These are phyloP conservation scores for Eumaeus atala DNA, from an alignment of 1,140 invertebrate genomes.

Conservation along the genomic window DNA sequence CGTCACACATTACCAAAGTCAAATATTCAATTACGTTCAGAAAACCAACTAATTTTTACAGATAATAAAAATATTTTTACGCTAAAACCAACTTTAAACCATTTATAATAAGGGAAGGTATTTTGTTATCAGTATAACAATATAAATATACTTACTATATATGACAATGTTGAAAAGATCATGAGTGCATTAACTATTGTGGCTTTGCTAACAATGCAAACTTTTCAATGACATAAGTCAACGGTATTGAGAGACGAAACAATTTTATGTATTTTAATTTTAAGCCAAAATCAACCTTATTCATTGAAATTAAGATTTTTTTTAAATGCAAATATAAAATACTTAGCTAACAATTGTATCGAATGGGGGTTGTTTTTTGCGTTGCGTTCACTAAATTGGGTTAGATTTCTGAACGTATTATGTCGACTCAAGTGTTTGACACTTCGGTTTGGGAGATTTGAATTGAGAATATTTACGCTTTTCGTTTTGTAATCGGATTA, in stretches of 20 bases:
- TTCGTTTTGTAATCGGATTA: conserved; percentile 48
- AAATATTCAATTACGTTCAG: conserved; percentile 63
- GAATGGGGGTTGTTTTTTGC: conserved; percentile 26
- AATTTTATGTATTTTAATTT: conserved; percentile 10
- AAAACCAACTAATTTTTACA: conserved; percentile 22
- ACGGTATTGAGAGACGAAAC: conserved; percentile 38
- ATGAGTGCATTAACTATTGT: conserved; percentile 67
- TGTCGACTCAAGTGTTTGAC: conserved; percentile 40
- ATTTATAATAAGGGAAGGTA: conserved; percentile 11
- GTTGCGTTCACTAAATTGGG: conserved; percentile 53
- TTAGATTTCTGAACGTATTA: conserved; percentile 42
- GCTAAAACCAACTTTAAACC: conserved; percentile 19
- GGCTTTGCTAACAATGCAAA: conserved; percentile 32
- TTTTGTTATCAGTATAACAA: background rate
- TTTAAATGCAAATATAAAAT: background rate
- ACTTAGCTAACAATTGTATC: conserved; percentile 28
- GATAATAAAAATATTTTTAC: background rate
- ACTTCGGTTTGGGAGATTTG: conserved; percentile 22
- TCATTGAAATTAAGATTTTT: background rate
- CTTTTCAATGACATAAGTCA: conserved; percentile 50
- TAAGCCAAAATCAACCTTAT: conserved; percentile 27
- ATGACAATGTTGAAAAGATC: conserved; percentile 60
- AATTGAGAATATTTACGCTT: conserved; percentile 31
- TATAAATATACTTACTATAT: conserved; percentile 50
- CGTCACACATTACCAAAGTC: conserved; percentile 64